Evolutionary conservation across 2,113 vertebrate species (phyloP).

Genomic region (Lepidothrix coronata): DNA sequence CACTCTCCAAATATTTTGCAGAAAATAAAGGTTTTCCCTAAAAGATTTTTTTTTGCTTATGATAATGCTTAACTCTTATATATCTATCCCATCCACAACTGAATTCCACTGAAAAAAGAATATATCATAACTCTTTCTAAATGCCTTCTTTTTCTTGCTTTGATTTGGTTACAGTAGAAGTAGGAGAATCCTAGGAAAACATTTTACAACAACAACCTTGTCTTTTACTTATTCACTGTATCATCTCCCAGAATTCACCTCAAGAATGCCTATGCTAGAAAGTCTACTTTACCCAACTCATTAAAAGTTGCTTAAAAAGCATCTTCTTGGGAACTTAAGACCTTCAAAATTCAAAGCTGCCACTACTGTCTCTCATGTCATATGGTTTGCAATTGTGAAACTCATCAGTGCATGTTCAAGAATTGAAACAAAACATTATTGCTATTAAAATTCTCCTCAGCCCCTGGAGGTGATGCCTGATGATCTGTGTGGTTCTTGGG

Average conservation of each 20-base stretch:
- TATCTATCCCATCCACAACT: neutral
- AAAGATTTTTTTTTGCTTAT: neutral
- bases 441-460: conserved; percentile 64
- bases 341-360: conserved; percentile 41
- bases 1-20: neutral
- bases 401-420: conserved; percentile 40
- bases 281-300: conserved; percentile 36
- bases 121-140: neutral
- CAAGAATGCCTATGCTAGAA: neutral
- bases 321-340: conserved; percentile 51
- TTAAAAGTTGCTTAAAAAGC: conserved; percentile 36
- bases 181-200: neutral
- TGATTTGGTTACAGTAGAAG: neutral
- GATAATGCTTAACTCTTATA: neutral
- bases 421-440: conserved; percentile 40
- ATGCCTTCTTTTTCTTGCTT: neutral
- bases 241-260: neutral
- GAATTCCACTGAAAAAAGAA: neutral
- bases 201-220: neutral
- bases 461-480: conserved; percentile 33
- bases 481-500: conserved; percentile 14
- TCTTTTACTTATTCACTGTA: neutral
- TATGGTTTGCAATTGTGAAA: conserved; percentile 57
- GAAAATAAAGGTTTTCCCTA: fast-evolving
- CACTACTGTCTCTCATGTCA: conserved; percentile 36